Evolutionary conservation across 2,888 invertebrate species (phyloP), one percentile per base, ranked within the genome.

Genomic region (Sminthurides aquaticus): DNA sequence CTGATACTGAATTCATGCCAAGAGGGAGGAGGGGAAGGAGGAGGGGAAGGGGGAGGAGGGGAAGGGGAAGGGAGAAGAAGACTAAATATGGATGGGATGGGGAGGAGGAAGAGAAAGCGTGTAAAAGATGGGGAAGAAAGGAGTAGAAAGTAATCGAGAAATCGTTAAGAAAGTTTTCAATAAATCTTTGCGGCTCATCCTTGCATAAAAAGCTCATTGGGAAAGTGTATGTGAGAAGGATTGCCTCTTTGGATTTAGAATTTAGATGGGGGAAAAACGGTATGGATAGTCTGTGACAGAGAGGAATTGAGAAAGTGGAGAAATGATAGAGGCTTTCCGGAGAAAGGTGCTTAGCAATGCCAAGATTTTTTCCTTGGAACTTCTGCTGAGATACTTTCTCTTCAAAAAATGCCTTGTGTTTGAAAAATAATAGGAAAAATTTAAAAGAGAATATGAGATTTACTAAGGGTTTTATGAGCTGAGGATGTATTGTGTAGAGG

Each of bases 201-300:
- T 55, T 64, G 68, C 68, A 68, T 68, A 68, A 68, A 68, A 68
- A 59, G 28, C 64, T 66, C 68, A 63, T 68, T 57, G 25, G 18
- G 29, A 34, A 34, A 34, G 8, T 5, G 8, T 15, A 34, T 34
- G 15, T 34, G 43, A 34, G 43, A 34, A 34, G 43, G 43, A 34
- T 34, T 34, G 43, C 43, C 43, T 11, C 15, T n/a, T n/a, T n/a
- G n/a, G n/a, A n/a, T n/a, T n/a, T n/a, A n/a, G n/a, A n/a, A n/a
- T n/a, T n/a, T n/a, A n/a, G n/a, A n/a, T n/a, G n/a, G n/a, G n/a
- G n/a, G n/a, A n/a, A n/a, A n/a, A n/a, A n/a, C n/a, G n/a, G n/a
- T n/a, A n/a, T n/a, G n/a, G n/a, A n/a, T n/a, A n/a, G n/a, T n/a
- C n/a, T n/a, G n/a, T n/a, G n/a, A n/a, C n/a, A n/a, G n/a, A n/a